Evolutionary conservation across 1,140 invertebrate species (phyloP), one percentile per base, ranked within the genome.

Genomic region (Monochamus saltuarius): DNA sequence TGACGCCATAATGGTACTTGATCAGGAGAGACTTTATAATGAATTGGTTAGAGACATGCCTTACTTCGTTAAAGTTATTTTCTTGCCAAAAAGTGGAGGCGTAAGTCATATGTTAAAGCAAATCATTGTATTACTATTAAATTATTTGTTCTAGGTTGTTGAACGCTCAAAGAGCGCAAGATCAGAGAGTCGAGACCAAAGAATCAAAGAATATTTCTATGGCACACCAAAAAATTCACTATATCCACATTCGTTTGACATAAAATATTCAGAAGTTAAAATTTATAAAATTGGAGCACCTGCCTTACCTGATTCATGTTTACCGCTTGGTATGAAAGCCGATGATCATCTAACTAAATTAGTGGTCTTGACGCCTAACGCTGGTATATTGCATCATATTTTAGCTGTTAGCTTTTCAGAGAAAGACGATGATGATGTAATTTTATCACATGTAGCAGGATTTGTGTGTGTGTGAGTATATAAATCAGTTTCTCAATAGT

Each of bases 271-370:
- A 11, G 94, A 97, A 65, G 83, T 96, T 0, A 90, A 89, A 68
- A 86, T 98, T 14, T 98, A 89, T 73, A 98, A 98, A 84, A 94
- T 99, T 72, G 96, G 95, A 22, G 92, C 94, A 0, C 93, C 95
- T 0, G 84, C 91, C 2, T 77, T 98, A 45, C 95, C 95, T 1
- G 93, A 94, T 70, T 96, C 94, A 0, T 96, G 94, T 73, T 88
- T 98, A 85, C 97, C 97, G 7, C 81, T 97, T 40, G 95, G 95
- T 22, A 97, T 97, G 92, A 94, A 94, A 73, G 84, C 88, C 0
- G 90, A 94, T 72, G 95, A 98, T 77, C 93, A 94, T 75, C 82
- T 91, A 67, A 97, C 93, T 0, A 97, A 97, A 81, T 78, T 98
- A 43, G 92, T 97, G 7, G 80, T 86, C 0, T 85, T 96, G n/a